These are phyloP conservation scores for rabbit (Oryctolagus cuniculus) DNA, from an alignment of 2,113 vertebrate genomes.

Conservation along the genomic window mOryCun1.1 NC_091448.1:57257001-57257500, in stretches of 20 bases:
- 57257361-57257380: constrained; percentile 84
- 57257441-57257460: constrained; percentile 69
- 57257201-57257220: constrained; percentile 79
- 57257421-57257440: constrained; percentile 68
- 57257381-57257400: constrained; percentile 73
- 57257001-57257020: constrained; percentile 80
- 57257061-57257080: not conserved
- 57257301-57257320: constrained; percentile 81
- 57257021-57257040: constrained; percentile 63
- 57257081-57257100: constrained; percentile 75
- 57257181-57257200: constrained; percentile 62
- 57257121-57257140: not conserved
- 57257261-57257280: constrained; percentile 72
- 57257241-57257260: constrained; percentile 78
- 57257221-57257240: constrained; percentile 77
- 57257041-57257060: constrained; percentile 65
- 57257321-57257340: constrained; percentile 84
- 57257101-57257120: not conserved
- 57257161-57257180: constrained; percentile 64
- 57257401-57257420: constrained; percentile 63
- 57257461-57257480: constrained; percentile 67
- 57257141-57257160: constrained; percentile 35
- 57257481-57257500: constrained; percentile 77
- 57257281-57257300: constrained; percentile 82
- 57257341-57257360: constrained; percentile 79